Conservation (phyloP, 2,797 vertebrate genomes). For the Avahi laniger region DNA sequence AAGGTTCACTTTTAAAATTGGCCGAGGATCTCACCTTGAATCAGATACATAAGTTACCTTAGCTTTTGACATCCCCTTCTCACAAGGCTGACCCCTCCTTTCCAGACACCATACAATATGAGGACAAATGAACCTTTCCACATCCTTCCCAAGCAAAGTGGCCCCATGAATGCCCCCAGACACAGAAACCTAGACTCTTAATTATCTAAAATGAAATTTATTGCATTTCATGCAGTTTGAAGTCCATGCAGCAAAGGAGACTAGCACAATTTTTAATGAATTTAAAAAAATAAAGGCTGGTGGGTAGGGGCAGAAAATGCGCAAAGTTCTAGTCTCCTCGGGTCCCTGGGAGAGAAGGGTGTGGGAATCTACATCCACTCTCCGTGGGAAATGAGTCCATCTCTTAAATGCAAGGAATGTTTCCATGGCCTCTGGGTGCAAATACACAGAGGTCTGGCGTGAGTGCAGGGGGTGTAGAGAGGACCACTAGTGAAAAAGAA, state of each 20-base stretch:
- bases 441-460: background rate
- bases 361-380: conserved; percentile 2
- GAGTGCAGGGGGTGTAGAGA: background rate
- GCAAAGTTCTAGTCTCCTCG: conserved; percentile 58
- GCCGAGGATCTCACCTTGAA: background rate
- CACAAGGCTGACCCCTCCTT: background rate
- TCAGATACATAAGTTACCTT: background rate
- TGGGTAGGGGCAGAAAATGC: background rate
- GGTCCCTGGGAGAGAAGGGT: background rate
- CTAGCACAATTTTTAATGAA: conserved; percentile 82
- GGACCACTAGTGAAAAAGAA: background rate
- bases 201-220: conserved; percentile 90
- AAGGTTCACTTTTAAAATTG: background rate
- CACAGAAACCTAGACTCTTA: conserved; percentile 71
- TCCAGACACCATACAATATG: background rate
- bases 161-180: conserved; percentile 30
- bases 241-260: conserved; percentile 91
- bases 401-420: conserved; percentile 40
- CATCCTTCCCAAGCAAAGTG: background rate
- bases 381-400: background rate
- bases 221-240: conserved; percentile 92
- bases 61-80: background rate
- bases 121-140: background rate
- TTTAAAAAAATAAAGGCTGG: conserved; percentile 63
- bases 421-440: conserved; percentile 38